phyloP scores from a whole-genome alignment of 2,888 invertebrate species.

The Parnassius apollo region DNA sequence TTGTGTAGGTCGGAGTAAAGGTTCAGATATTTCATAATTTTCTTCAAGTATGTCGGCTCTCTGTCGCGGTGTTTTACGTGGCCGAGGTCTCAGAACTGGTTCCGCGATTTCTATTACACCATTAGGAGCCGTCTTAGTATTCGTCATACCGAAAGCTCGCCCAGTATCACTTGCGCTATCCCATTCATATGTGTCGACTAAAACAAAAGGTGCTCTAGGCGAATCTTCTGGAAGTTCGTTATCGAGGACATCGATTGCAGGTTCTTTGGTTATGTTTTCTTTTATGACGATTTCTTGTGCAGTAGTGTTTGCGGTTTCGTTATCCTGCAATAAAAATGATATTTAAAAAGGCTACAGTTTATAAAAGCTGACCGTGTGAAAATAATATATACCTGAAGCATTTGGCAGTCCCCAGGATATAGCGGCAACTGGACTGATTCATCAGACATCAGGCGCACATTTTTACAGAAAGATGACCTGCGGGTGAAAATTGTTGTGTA shows the following conservation, averaged over 20 bases:
- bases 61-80: slow-evolving; percentile 78
- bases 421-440: slow-evolving; percentile 87
- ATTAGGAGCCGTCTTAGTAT: slow-evolving; percentile 67
- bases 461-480: slow-evolving; percentile 90
- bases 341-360: not conserved
- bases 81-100: slow-evolving; percentile 85
- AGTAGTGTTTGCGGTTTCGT: slow-evolving; percentile 46
- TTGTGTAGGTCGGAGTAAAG: slow-evolving; percentile 79
- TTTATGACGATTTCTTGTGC: slow-evolving; percentile 41
- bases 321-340: slow-evolving; percentile 42
- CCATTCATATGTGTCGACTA: slow-evolving; percentile 76
- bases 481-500: slow-evolving; percentile 21
- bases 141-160: slow-evolving; percentile 83
- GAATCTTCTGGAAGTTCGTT: slow-evolving; percentile 70
- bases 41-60: slow-evolving; percentile 72
- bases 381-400: slow-evolving; percentile 71
- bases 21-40: slow-evolving; percentile 83
- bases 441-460: slow-evolving; percentile 87
- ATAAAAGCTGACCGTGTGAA: not conserved
- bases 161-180: slow-evolving; percentile 78
- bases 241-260: slow-evolving; percentile 56
- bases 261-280: slow-evolving; percentile 52
- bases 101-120: slow-evolving; percentile 85
- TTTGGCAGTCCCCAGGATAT: slow-evolving; percentile 88
- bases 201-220: slow-evolving; percentile 59